A percentile compares a stretch with the other conserved stretches of the same genome.
Conservation (phyloP, 2,113 vertebrate species). For the Prinia subflava region DNA sequence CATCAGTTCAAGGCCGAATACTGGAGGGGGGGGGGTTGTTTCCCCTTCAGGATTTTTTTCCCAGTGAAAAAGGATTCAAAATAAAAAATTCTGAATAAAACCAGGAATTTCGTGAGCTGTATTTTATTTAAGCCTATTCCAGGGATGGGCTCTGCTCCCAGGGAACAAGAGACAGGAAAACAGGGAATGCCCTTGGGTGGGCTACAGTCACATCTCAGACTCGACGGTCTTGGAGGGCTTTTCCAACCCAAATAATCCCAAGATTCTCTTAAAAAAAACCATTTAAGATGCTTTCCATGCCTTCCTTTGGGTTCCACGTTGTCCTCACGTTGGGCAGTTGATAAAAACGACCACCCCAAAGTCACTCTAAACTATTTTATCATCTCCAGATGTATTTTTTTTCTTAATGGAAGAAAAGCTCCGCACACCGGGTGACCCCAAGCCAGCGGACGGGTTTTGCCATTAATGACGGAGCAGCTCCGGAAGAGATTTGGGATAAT, state of each 20-base stretch:
- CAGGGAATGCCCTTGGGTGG: not conserved
- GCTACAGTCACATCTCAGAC: accelerated
- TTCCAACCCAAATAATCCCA: not conserved
- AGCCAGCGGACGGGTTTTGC: not conserved
- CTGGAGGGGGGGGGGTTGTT: not conserved
- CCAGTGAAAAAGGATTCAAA: not conserved
- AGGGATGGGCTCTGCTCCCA: not conserved
- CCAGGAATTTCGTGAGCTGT: accelerated
- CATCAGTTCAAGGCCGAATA: not conserved
- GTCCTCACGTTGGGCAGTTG: accelerated
- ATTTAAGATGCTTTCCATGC: not conserved
- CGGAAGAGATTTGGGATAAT: not conserved
- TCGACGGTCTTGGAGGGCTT: not conserved
- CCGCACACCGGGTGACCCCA: too few relatives aligned
- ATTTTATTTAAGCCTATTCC: not conserved
- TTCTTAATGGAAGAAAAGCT: not conserved
- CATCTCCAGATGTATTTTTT: not conserved
- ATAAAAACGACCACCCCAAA: accelerated
- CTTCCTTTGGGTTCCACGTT: not conserved
- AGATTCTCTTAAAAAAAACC: not conserved
- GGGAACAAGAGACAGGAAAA: not conserved
- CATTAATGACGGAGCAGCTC: not conserved
- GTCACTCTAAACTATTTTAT: not conserved
- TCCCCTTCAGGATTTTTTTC: not conserved
- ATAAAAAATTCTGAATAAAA: not conserved